Evolutionary conservation across 2,888 invertebrate genomes (phyloP).

Genomic region (Candidula unifasciata): DNA sequence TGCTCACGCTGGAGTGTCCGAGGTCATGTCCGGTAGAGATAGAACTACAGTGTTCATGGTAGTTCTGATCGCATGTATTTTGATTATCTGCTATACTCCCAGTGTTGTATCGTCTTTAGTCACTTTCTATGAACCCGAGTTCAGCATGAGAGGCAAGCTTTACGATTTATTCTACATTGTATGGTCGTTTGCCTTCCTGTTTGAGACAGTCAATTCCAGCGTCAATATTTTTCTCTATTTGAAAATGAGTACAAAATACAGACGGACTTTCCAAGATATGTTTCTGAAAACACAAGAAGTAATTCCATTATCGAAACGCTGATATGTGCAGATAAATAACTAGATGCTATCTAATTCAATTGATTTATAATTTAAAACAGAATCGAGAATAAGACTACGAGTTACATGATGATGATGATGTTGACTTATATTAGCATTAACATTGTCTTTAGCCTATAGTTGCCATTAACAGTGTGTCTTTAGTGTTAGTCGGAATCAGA

Average conservation of each 20-base stretch:
- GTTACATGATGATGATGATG: no score
- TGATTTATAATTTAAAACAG: no score
- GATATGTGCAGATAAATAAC: no score
- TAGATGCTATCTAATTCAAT: no score
- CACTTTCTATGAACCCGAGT: constrained; percentile 11
- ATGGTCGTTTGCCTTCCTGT: constrained; percentile 15
- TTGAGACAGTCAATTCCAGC: constrained; percentile 8
- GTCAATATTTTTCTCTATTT: constrained; percentile 18
- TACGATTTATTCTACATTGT: not conserved
- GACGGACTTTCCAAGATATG: not conserved
- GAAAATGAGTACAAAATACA: constrained; percentile 12
- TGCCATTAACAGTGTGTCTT: no score
- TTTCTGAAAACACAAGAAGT: no score
- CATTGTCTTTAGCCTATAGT: no score
- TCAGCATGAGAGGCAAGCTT: not conserved
- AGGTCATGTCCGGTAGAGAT: not conserved
- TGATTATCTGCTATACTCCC: constrained; percentile 15
- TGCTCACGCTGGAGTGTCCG: not conserved
- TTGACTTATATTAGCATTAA: no score
- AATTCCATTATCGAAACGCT: no score
- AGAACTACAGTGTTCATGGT: not conserved
- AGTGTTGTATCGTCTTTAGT: not conserved
- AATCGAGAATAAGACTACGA: no score
- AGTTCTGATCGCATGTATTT: not conserved
- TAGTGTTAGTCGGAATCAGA: no score